Percentiles rank a stretch among this genome's conserved stretches.
These are phyloP conservation scores for Cantharis rufa DNA, from an alignment of 2,888 invertebrate species.

Conservation along the genomic window DNA sequence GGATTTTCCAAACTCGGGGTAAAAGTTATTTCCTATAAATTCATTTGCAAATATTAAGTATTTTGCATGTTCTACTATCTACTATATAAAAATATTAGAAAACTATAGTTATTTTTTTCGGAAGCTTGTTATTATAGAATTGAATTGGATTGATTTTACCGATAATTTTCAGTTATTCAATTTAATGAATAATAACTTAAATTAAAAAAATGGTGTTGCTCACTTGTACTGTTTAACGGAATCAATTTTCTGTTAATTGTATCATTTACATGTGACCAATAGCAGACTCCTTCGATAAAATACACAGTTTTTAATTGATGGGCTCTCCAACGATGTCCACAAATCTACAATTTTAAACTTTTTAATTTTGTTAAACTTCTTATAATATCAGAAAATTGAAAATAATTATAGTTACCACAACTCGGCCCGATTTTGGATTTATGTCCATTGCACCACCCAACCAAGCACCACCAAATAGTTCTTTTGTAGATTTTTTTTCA, in stretches of 20 bases:
- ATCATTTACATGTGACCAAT: constrained; percentile 41
- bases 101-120: no score
- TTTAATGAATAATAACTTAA: no score
- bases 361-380: background rate
- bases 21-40: background rate
- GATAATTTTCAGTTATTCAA: no score
- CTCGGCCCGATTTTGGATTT: constrained; percentile 39
- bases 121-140: no score
- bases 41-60: no score
- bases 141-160: no score
- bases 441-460: constrained; percentile 54
- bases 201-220: background rate
- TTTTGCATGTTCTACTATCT: no score
- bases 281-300: constrained; percentile 48
- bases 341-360: constrained; percentile 45
- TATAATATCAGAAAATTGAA: background rate
- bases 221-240: constrained; percentile 39
- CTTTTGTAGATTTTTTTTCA: background rate
- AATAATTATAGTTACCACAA: constrained; percentile 46
- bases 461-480: constrained; percentile 44
- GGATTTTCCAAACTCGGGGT: background rate
- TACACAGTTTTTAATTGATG: constrained; percentile 33
- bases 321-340: constrained; percentile 53
- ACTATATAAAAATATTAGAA: no score
- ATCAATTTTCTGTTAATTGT: constrained; percentile 30